Evolutionary conservation across 2,888 invertebrate species (phyloP).

Genomic region (Microctonus brassicae): DNA sequence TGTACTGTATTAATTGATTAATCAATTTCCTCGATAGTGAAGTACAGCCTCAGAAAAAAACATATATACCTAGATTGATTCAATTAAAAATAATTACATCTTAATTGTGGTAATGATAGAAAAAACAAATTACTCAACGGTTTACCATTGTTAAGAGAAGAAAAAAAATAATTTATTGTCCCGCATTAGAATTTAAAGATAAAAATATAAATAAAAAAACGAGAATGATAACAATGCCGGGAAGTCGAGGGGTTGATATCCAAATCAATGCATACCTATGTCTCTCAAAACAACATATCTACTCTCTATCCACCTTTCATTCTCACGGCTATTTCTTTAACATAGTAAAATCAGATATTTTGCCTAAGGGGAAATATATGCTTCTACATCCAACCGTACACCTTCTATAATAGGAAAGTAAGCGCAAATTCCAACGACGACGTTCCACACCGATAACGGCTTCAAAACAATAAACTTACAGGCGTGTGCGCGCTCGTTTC

Average conservation of each 20-base stretch:
- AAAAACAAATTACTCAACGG: neutral
- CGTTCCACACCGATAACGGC: conserved; percentile 1
- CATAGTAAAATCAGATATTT: neutral
- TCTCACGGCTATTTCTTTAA: conserved; percentile 3
- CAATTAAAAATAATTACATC: neutral
- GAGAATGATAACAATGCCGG: neutral
- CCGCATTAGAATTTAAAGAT: neutral
- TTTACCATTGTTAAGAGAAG: neutral
- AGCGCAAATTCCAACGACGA: neutral
- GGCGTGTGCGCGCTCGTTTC: neutral
- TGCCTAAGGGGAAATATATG: neutral
- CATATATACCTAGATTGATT: neutral
- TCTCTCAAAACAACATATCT: neutral
- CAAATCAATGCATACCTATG: conserved; percentile 3
- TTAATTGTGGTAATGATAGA: neutral
- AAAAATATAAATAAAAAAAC: neutral
- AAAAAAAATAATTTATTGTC: neutral
- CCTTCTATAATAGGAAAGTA: conserved; percentile 1
- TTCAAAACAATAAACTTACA: conserved; percentile 1
- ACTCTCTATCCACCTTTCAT: neutral
- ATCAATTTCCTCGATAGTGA: neutral
- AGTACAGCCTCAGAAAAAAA: neutral
- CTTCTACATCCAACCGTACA: neutral
- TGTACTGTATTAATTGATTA: neutral
- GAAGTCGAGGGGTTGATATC: neutral